Base-by-base conservation (phyloP, 2,113 vertebrate genomes). In the Beaufortia kweichowensis region DNA sequence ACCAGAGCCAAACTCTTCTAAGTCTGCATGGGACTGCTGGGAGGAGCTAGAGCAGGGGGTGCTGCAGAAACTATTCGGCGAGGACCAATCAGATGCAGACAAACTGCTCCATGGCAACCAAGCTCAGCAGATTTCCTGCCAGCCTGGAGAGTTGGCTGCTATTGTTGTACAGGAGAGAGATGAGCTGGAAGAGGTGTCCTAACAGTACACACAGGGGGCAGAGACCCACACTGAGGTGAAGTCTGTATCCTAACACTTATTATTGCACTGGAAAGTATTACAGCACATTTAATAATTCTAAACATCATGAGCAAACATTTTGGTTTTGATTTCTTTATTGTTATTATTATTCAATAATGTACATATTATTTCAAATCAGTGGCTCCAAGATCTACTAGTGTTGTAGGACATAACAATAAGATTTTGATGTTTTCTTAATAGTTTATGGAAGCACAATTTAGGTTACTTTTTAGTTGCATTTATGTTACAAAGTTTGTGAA, bases 11-110 rank as follows among this genome's bases (percentile, higher is more conserved):
- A 75, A 4, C 79, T 59, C 14, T 71, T 15, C 66, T 86, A 83
- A 90, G 43, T 81, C 84, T 0, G 83, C 55, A 62, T 92, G 92
- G 92, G 90, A 92, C 78, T 59, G 86, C 79, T 92, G 85, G 85
- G 77, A 81, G 53, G 85, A 87, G 69, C 84, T 87, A 29, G 85
- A 87, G 60, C 84, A 85, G 63, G 78, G 73, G 4, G 81, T 85
- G 50, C 76, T 87, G 53, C 81, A 62, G 41, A 72, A 65, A n/a
- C 82, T 87, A 7, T 87, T 87, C 28, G 11, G 61, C 4, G 83
- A 83, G 17, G 83, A 79, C 63, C 61, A 79, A 66, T 64, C 56
- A 28, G 80, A 83, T 50, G 8, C 33, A 28, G 73, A 59, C 26
- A 5, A 62, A 50, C 15, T 21, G 80, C 72, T 79, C 84, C 66